A percentile compares a stretch with the other conserved stretches of the same genome.
These are phyloP conservation scores for Diadumene lineata DNA, from an alignment of 92 coral and sea anemone genomes.

Conservation along the genomic window DNA sequence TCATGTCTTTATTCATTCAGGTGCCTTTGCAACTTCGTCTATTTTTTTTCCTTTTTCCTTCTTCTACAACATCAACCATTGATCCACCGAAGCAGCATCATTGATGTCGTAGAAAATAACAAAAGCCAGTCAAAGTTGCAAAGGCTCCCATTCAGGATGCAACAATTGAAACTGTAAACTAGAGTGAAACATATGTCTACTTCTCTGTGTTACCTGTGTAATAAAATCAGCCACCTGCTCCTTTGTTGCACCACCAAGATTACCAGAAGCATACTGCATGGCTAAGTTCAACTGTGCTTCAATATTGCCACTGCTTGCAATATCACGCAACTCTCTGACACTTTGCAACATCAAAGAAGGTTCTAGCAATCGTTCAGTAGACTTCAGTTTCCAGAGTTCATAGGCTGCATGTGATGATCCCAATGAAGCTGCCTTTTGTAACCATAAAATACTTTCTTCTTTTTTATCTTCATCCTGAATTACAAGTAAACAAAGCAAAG, in stretches of 20 bases:
- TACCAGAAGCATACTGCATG: slow-evolving; percentile 83
- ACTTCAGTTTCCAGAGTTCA: slow-evolving; percentile 88
- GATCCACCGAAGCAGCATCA: too few relatives aligned
- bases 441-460: slow-evolving; percentile 75
- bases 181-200: too few relatives aligned
- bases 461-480: slow-evolving; percentile 56
- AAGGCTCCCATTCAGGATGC: too few relatives aligned
- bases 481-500: not conserved
- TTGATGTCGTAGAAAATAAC: too few relatives aligned
- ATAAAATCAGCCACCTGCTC: slow-evolving; percentile 70
- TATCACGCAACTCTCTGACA: slow-evolving; percentile 86
- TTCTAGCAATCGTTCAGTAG: slow-evolving; percentile 53
- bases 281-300: slow-evolving; percentile 91
- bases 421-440: slow-evolving; percentile 70
- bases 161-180: too few relatives aligned
- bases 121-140: too few relatives aligned
- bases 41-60: too few relatives aligned
- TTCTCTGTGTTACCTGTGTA: slow-evolving; percentile 52
- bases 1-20: too few relatives aligned
- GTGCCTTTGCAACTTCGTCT: too few relatives aligned
- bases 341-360: slow-evolving; percentile 75
- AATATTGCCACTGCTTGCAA: slow-evolving; percentile 63
- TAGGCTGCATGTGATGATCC: slow-evolving; percentile 88
- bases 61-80: too few relatives aligned
- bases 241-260: slow-evolving; percentile 80